Conservation (phyloP, 2,797 vertebrate species). For the Picus viridis region DNA sequence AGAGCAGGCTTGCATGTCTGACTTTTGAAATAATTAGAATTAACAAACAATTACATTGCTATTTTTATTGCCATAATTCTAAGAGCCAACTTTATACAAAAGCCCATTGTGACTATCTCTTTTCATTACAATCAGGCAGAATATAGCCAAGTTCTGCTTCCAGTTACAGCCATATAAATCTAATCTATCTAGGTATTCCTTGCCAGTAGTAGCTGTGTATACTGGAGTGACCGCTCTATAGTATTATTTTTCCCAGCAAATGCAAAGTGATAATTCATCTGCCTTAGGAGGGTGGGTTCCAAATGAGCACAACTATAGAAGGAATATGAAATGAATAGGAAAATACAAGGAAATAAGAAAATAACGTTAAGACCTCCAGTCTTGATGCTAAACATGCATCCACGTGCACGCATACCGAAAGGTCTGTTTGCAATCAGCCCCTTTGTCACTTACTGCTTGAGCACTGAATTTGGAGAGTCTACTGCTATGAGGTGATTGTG, state of each 20-base stretch:
- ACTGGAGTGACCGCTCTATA: not conserved
- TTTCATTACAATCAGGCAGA: constrained; percentile 47
- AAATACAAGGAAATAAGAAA: constrained; percentile 20
- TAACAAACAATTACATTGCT: constrained; percentile 53
- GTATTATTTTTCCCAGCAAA: constrained; percentile 58
- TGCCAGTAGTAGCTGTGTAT: constrained; percentile 39
- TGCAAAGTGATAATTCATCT: constrained; percentile 39
- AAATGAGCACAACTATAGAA: constrained; percentile 35
- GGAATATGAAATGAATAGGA: constrained; percentile 4
- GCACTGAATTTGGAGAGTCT: not conserved
- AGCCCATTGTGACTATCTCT: constrained; percentile 61
- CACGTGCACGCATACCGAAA: not conserved
- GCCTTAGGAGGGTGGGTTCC: constrained; percentile 15
- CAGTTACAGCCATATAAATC: constrained; percentile 63
- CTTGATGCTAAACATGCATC: not conserved
- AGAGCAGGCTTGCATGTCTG: not conserved
- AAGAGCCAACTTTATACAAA: constrained; percentile 41
- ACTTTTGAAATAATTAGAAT: constrained; percentile 28
- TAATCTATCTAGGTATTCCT: constrained; percentile 49
- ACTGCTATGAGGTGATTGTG: not conserved
- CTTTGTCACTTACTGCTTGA: constrained; percentile 37
- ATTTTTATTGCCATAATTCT: constrained; percentile 52
- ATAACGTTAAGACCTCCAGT: constrained; percentile 22
- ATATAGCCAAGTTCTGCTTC: constrained; percentile 57
- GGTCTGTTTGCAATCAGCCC: constrained; percentile 52